Evolutionary conservation across 2,797 vertebrate species (phyloP).

Genomic region (Microctenopoma stevenorrisi): DNA sequence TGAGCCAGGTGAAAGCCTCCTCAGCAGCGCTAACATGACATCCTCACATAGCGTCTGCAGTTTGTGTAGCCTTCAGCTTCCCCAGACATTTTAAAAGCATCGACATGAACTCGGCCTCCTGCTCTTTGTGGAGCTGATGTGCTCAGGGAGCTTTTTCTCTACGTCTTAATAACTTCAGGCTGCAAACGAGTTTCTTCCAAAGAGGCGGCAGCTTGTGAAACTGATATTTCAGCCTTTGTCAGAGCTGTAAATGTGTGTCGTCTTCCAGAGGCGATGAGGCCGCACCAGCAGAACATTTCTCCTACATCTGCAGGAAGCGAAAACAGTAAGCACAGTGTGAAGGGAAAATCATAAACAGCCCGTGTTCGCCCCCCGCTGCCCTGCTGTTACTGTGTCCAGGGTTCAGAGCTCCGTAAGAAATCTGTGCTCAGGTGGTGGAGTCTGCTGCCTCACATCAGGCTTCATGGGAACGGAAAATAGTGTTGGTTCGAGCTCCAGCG

Average conservation of each 20-base stretch:
- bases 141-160: too few species aligned
- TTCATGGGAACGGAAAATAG: conserved; percentile 38
- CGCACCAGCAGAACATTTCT: too few species aligned
- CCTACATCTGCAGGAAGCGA: too few species aligned
- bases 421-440: conserved; percentile 45
- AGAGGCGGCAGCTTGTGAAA: too few species aligned
- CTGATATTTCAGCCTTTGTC: too few species aligned
- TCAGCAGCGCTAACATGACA: conserved; percentile 9
- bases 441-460: conserved; percentile 33
- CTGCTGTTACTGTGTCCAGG: conserved; percentile 25
- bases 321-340: too few species aligned
- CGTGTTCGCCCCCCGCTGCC: conserved; percentile 24
- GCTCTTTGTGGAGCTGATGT: too few species aligned
- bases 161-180: too few species aligned
- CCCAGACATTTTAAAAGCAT: conserved; percentile 47
- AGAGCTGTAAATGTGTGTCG: too few species aligned
- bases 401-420: conserved; percentile 35
- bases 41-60: conserved; percentile 21
- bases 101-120: background rate
- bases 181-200: too few species aligned
- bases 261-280: too few species aligned
- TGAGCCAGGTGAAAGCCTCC: conserved; percentile 16
- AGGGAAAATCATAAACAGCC: conserved; percentile 20
- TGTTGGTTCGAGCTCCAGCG: conserved; percentile 32
- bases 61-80: conserved; percentile 46